These are phyloP conservation scores for Cosmorhoe ocellata DNA, from an alignment of 2,888 invertebrate species.

Conservation along the genomic window DNA sequence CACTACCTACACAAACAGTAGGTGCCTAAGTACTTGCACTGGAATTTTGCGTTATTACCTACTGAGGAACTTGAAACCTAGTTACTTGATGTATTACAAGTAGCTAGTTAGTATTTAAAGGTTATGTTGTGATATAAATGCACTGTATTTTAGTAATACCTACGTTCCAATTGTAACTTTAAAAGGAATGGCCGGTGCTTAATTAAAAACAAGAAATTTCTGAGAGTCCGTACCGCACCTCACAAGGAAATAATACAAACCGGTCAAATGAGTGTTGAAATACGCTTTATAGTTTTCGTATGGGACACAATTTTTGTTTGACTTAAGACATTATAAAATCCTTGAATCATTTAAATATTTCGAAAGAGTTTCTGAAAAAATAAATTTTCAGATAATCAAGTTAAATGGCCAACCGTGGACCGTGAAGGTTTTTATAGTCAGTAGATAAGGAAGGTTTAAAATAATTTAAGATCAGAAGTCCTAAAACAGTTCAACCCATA, in stretches of 20 bases:
- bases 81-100: neutral
- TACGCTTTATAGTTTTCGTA: conserved; percentile 11
- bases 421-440: too few relatives aligned
- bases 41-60: conserved; percentile 6
- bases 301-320: conserved; percentile 7
- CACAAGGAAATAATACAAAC: conserved; percentile 21
- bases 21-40: neutral
- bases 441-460: too few relatives aligned
- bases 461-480: too few relatives aligned
- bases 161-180: neutral
- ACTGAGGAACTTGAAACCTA: conserved; percentile 3
- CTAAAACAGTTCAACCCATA: too few relatives aligned
- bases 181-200: conserved; percentile 1
- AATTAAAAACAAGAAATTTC: conserved; percentile 19
- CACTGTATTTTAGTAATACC: conserved; percentile 1
- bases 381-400: too few relatives aligned
- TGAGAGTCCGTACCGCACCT: conserved; percentile 17
- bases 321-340: neutral
- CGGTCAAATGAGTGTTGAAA: conserved; percentile 19
- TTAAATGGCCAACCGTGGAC: too few relatives aligned
- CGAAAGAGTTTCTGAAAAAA: too few relatives aligned
- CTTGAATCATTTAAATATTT: neutral
- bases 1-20: conserved; percentile 5
- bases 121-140: neutral
- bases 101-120: neutral